phyloP scores from a whole-genome alignment of 2,113 vertebrate genomes.

The Corythoichthys haematopterus region DNA sequence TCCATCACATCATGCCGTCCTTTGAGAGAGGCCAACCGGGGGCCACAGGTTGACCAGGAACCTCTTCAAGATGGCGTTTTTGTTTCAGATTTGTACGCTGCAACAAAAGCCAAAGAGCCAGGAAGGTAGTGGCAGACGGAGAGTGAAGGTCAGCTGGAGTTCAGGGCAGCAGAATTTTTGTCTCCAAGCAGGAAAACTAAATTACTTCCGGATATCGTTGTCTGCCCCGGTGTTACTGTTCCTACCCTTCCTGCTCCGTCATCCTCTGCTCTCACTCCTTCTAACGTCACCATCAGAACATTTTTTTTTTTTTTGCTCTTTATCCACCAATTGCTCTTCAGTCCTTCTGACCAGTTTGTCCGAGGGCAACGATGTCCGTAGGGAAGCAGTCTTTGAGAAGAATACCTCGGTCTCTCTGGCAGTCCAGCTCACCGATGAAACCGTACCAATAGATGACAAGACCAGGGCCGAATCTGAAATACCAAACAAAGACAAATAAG shows the following conservation, averaged over 20 bases:
- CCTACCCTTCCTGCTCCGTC: conserved; percentile 31
- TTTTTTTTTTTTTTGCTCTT: conserved; percentile 19
- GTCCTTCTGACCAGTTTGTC: conserved; percentile 60
- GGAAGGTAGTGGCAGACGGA: conserved; percentile 39
- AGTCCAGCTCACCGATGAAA: conserved; percentile 93
- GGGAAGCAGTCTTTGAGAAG: conserved; percentile 94
- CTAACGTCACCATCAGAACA: conserved; percentile 23
- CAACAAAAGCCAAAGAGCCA: conserved; percentile 29
- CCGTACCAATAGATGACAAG: conserved; percentile 99
- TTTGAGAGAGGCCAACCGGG: conserved; percentile 39
- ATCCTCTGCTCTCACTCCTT: conserved; percentile 37
- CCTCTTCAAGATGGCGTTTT: conserved; percentile 28
- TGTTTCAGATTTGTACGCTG: conserved; percentile 33
- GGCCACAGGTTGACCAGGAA: conserved; percentile 35
- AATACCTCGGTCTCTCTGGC: conserved; percentile 90
- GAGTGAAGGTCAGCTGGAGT: conserved; percentile 84
- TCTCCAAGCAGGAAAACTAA: conserved; percentile 79
- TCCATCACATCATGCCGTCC: conserved; percentile 25
- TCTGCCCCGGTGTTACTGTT: conserved; percentile 49
- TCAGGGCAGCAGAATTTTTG: conserved; percentile 79
- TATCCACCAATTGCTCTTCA: conserved; percentile 27
- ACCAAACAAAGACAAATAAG: conserved; percentile 19
- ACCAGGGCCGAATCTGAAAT: conserved; percentile 88
- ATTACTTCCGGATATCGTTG: conserved; percentile 83
- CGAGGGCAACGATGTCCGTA: conserved; percentile 86